These are phyloP conservation scores for human (Homo sapiens) DNA, from an alignment of 2,113 vertebrate genomes.

Conservation along the genomic window DNA sequence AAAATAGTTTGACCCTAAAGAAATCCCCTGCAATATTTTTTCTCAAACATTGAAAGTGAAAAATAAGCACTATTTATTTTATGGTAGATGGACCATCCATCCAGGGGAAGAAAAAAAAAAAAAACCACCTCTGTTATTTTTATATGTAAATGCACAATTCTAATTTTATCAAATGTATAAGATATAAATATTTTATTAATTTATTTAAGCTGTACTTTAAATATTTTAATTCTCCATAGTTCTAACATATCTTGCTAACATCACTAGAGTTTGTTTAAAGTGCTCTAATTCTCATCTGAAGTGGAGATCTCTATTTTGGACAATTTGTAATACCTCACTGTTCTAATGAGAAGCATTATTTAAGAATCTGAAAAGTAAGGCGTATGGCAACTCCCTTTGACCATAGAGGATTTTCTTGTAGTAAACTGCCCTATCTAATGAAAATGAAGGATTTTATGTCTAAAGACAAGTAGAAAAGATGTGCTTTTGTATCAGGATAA, in stretches of 20 bases:
- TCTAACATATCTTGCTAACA: background rate
- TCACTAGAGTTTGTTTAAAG: background rate
- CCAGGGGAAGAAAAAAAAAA: background rate
- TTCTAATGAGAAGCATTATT: background rate
- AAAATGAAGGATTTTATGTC: slow-evolving; percentile 3
- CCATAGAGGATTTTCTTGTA: background rate
- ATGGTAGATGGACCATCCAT: background rate
- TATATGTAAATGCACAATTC: background rate
- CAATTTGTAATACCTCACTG: background rate
- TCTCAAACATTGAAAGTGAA: slow-evolving; percentile 18
- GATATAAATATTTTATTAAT: slow-evolving; percentile 12
- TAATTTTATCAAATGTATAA: background rate
- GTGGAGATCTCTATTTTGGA: background rate
- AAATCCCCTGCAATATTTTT: slow-evolving; percentile 19
- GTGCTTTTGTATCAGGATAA: background rate
- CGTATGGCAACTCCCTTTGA: background rate
- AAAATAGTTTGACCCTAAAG: background rate
- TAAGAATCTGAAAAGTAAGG: background rate
- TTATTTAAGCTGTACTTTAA: background rate
- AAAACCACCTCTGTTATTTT: background rate
- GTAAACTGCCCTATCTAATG: background rate
- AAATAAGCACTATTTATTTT: slow-evolving; percentile 33
- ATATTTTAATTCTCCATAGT: background rate
- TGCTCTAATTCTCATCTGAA: background rate
- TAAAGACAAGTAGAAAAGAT: background rate